Percentiles rank a stretch among this genome's conserved stretches.
Evolutionary conservation across 2,113 vertebrate species (phyloP).

Genomic region (Poicephalus gulielmi): DNA sequence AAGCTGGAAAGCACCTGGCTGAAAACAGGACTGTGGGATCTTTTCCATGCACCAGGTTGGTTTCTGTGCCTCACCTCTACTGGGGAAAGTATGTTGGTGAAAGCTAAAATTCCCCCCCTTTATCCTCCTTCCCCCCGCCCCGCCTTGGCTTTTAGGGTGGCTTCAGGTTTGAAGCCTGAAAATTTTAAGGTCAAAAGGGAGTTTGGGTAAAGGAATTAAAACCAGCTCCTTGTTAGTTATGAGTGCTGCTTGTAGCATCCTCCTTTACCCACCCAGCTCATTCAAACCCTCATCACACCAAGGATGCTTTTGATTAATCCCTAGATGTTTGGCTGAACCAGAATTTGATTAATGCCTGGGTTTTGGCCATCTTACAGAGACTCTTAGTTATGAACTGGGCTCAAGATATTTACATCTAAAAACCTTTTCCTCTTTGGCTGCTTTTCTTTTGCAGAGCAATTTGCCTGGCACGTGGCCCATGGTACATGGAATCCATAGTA

Average conservation of each 20-base stretch:
- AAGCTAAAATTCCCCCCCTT: neutral
- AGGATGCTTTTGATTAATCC: rapidly evolving
- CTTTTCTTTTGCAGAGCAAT: neutral
- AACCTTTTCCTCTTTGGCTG: neutral
- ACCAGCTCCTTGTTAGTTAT: neutral
- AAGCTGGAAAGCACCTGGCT: neutral
- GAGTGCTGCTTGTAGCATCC: neutral
- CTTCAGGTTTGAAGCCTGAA: neutral
- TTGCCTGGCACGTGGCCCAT: neutral
- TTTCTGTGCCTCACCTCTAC: neutral
- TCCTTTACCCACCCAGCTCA: rapidly evolving
- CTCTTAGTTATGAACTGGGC: neutral
- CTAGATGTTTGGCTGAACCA: neutral
- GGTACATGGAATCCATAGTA: rapidly evolving
- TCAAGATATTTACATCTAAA: neutral
- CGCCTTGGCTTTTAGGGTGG: neutral
- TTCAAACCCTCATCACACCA: neutral
- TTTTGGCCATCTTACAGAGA: neutral
- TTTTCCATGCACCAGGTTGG: rapidly evolving
- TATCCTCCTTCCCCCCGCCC: no score
- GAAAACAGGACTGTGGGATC: neutral
- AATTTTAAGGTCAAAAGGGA: neutral
- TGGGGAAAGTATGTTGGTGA: rapidly evolving
- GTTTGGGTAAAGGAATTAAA: neutral
- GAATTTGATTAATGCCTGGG: neutral